Percentiles rank a stretch among this genome's conserved stretches.
Evolutionary conservation across 2,888 invertebrate species (phyloP).

Genomic region (Habroteleia sp.): DNA sequence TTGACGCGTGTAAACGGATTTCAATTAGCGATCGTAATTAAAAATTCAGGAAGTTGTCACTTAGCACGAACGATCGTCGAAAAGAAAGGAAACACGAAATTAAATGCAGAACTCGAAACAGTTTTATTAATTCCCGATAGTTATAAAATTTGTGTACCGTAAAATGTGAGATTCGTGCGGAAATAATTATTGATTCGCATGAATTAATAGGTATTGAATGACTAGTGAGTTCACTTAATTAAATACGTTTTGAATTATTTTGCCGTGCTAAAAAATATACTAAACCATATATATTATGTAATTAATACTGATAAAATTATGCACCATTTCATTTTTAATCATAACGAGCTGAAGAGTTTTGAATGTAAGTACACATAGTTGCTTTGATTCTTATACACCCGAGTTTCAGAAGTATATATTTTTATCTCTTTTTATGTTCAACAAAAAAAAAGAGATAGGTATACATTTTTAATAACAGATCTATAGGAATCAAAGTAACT

Average conservation of each 20-base stretch:
- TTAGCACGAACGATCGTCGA: conserved; percentile 7
- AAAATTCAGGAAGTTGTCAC: conserved; percentile 29
- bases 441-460: too few species aligned
- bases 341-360: too few species aligned
- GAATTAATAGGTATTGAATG: conserved; percentile 42
- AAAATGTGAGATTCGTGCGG: conserved; percentile 29
- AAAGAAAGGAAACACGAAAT: conserved; percentile 35
- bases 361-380: too few species aligned
- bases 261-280: conserved; percentile 1
- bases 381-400: too few species aligned
- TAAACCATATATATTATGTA: conserved; percentile 11
- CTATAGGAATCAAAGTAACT: too few species aligned
- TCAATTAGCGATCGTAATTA: conserved; percentile 10
- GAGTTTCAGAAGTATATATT: too few species aligned
- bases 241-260: conserved; percentile 16
- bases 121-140: conserved; percentile 33
- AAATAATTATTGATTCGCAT: conserved; percentile 43
- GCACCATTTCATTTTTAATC: too few species aligned
- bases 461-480: too few species aligned
- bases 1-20: conserved; percentile 5
- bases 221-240: conserved; percentile 19
- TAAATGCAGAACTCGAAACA: conserved; percentile 12
- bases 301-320: conserved; percentile 9
- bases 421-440: too few species aligned
- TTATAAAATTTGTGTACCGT: conserved; percentile 36